A percentile compares a stretch with the other conserved stretches of the same genome.
Evolutionary conservation across 1,140 invertebrate species (phyloP).

Genomic region (Macrotrachela quadricornifera): DNA sequence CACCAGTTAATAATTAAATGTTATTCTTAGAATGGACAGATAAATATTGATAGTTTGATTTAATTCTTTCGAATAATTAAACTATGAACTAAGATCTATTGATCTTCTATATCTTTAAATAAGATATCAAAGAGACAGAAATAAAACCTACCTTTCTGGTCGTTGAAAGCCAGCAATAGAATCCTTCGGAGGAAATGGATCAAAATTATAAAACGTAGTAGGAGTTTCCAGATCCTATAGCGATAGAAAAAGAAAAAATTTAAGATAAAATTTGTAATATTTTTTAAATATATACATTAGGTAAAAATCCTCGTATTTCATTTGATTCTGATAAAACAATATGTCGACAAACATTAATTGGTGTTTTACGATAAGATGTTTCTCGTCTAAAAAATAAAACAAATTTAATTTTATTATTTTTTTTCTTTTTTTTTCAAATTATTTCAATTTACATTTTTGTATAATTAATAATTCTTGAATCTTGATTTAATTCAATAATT

Average conservation of each 20-base stretch:
- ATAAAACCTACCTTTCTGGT: constrained; percentile 24
- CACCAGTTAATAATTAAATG: no score
- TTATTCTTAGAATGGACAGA: no score
- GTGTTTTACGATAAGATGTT: constrained; percentile 42
- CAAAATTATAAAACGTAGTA: constrained; percentile 19
- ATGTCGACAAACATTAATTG: constrained; percentile 51
- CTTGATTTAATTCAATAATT: constrained; percentile 37
- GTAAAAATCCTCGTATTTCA: constrained; percentile 39
- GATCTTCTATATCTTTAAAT: no score
- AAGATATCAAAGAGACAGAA: not conserved
- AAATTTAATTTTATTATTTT: not conserved
- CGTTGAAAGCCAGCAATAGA: constrained; percentile 47
- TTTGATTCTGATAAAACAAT: constrained; percentile 57
- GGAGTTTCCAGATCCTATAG: not conserved
- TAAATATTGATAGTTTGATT: no score
- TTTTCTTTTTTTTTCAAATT: not conserved
- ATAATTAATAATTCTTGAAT: constrained; percentile 40
- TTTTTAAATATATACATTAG: constrained; percentile 24
- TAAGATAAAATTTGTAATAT: constrained; percentile 2
- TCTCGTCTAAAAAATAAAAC: constrained; percentile 13
- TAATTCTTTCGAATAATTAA: no score
- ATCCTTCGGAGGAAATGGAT: constrained; percentile 55
- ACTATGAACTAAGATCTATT: no score
- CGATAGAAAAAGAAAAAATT: not conserved
- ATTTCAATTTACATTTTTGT: constrained; percentile 31